Evolutionary conservation across 2,113 vertebrate genomes (phyloP).

Genomic region (Poicephalus meyeri): DNA sequence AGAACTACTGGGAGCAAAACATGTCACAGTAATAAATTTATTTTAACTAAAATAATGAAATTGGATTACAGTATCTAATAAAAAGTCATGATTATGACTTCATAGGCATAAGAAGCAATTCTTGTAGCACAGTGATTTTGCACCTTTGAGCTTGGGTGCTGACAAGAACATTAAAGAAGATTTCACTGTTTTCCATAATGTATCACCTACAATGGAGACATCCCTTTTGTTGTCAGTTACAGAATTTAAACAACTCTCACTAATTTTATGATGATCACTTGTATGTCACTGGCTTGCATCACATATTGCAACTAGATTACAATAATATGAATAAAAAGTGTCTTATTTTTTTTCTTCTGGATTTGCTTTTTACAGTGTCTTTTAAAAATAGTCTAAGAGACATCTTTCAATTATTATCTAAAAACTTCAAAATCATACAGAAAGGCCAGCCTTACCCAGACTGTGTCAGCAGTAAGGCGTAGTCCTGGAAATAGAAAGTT

Average conservation of each 20-base stretch:
- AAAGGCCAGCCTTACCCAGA: fast-evolving
- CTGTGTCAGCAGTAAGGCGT: neutral
- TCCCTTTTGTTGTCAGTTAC: neutral
- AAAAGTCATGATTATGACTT: neutral
- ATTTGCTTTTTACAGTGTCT: neutral
- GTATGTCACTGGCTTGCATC: neutral
- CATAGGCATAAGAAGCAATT: neutral
- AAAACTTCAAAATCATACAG: neutral
- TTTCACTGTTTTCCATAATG: neutral
- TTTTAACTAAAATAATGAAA: neutral
- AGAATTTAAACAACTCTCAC: neutral
- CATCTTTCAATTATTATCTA: neutral
- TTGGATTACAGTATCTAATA: neutral
- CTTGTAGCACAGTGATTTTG: neutral
- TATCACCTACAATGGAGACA: neutral
- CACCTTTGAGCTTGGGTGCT: neutral
- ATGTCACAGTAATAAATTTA: neutral
- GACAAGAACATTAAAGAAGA: neutral
- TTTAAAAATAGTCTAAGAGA: neutral
- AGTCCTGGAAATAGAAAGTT: neutral
- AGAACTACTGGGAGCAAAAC: neutral
- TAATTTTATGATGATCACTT: neutral
- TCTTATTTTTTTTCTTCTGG: neutral
- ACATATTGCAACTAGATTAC: neutral
- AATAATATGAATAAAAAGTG: neutral